A percentile compares a stretch with the other conserved stretches of the same genome.
Conservation (phyloP, 2,113 vertebrate species). For the Gavia stellata region DNA sequence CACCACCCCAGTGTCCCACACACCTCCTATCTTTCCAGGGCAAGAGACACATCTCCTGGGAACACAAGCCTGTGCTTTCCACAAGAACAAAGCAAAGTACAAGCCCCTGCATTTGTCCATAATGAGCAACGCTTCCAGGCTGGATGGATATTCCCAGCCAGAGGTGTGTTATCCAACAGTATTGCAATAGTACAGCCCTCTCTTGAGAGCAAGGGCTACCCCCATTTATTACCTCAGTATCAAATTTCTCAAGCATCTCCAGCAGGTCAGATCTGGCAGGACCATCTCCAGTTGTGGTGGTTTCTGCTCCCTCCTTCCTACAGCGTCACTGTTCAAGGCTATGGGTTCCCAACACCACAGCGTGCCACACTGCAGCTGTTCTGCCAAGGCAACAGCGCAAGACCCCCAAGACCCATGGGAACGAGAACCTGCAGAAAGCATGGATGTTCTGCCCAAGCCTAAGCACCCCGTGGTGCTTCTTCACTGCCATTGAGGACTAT, state of each 20-base stretch:
- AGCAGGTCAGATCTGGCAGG: not conserved
- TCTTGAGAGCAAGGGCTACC: not conserved
- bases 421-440: not conserved
- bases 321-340: not conserved
- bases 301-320: not conserved
- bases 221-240: not conserved
- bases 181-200: not conserved
- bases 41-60: not conserved
- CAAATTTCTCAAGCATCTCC: not conserved
- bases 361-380: not conserved
- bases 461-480: rapidly evolving
- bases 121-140: not conserved
- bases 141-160: not conserved
- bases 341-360: rapidly evolving
- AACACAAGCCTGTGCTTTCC: not conserved
- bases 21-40: not conserved
- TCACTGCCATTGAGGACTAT: not conserved
- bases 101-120: not conserved
- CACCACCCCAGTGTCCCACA: not conserved
- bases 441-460: not conserved
- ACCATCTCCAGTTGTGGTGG: not conserved
- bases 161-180: not conserved
- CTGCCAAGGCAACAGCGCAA: not conserved
- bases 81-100: not conserved
- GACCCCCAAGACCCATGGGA: not conserved